Conservation (phyloP, 2,797 vertebrate genomes). For the Pogoniulus pusillus region DNA sequence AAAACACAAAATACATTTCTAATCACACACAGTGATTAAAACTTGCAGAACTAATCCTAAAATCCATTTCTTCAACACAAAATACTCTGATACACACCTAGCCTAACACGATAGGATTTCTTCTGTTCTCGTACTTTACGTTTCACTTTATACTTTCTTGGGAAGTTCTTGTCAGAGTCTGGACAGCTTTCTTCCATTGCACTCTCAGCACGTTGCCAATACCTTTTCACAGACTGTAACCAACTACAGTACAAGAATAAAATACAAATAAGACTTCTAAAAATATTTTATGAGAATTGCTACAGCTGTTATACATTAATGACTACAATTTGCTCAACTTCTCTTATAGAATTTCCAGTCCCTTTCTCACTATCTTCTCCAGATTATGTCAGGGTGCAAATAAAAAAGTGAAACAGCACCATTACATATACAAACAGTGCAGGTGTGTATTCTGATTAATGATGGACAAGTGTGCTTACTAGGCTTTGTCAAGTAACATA, state of each 20-base stretch:
- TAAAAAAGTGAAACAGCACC: neutral
- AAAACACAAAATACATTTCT: neutral
- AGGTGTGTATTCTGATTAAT: neutral
- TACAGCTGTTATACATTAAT: neutral
- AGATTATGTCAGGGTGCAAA: neutral
- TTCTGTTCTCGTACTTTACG: neutral
- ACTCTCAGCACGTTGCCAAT: constrained; percentile 45
- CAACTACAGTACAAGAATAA: constrained; percentile 30
- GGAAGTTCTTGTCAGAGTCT: neutral
- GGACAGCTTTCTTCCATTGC: neutral
- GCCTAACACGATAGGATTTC: constrained; percentile 43
- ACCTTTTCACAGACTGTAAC: constrained; percentile 55
- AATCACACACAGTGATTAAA: neutral
- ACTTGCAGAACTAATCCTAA: neutral
- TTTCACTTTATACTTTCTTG: constrained; percentile 1
- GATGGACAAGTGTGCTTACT: neutral
- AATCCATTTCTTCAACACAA: neutral
- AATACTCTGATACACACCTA: constrained; percentile 34
- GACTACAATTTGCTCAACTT: neutral
- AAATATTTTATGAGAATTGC: neutral
- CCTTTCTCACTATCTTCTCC: neutral
- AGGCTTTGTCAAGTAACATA: neutral
- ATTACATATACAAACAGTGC: neutral
- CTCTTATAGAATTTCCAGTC: neutral
- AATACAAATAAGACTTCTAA: neutral